phyloP scores from a whole-genome alignment of 1,140 invertebrate species.

The Brachionus rubens region DNA sequence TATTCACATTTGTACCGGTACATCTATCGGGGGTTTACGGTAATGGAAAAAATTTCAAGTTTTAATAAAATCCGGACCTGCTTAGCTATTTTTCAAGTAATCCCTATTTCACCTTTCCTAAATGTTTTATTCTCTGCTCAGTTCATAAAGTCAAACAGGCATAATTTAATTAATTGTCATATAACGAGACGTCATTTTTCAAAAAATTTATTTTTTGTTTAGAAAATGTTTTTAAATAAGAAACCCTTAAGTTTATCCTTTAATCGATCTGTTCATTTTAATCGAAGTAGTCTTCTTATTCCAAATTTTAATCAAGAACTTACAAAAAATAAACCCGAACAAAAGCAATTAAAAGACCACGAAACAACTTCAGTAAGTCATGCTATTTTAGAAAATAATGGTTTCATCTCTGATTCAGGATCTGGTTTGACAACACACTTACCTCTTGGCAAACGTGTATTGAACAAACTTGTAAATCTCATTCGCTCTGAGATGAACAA shows the following conservation, averaged over 20 bases:
- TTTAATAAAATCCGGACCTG: too few relatives aligned
- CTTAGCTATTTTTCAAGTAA: too few relatives aligned
- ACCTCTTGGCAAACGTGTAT: slow-evolving; percentile 32
- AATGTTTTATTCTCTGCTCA: too few relatives aligned
- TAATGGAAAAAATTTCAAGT: too few relatives aligned
- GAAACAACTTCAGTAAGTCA: slow-evolving; percentile 26
- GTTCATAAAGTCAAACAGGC: too few relatives aligned
- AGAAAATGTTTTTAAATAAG: background rate
- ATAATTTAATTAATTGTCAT: too few relatives aligned
- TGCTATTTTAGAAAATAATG: slow-evolving; percentile 37
- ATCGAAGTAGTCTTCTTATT: slow-evolving; percentile 13
- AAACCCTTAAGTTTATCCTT: background rate
- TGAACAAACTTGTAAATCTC: slow-evolving; percentile 18
- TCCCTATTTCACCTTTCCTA: too few relatives aligned
- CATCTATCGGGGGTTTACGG: too few relatives aligned
- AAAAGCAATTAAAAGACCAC: slow-evolving; percentile 10
- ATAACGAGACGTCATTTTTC: background rate
- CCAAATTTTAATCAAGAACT: background rate
- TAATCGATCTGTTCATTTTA: background rate
- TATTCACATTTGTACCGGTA: too few relatives aligned
- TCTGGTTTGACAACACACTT: background rate
- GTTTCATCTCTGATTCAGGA: slow-evolving; percentile 23
- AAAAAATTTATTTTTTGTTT: background rate
- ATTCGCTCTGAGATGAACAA: slow-evolving; percentile 32
- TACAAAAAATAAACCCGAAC: background rate